Base-by-base conservation (phyloP, 2,113 vertebrate genomes). In the Nothocercus nigrocapillus region DNA sequence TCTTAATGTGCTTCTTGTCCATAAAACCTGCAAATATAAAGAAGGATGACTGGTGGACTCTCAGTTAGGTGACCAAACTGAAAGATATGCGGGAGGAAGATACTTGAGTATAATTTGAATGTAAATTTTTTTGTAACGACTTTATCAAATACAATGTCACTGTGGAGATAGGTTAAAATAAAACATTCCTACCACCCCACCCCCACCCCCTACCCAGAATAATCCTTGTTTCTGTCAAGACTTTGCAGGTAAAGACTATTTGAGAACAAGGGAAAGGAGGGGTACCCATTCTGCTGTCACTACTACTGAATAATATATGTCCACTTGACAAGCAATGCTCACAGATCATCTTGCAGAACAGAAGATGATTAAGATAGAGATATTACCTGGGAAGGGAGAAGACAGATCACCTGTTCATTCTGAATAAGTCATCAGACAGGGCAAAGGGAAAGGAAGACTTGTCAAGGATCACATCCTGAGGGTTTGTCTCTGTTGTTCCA, bases 221-320 rank as follows among this genome's bases (percentile, higher is more conserved):
- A 70, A 63, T 5, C 12, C 20, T 36, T 15, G 1, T 70, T 88
- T 83, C 68, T 94, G 44, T 86, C 44, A 49, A 45, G 77, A 28
- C n/a, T 85, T 34, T 83, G 45, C 61, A 64, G 73, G 42, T 81
- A 36, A 68, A 93, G 56, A 30, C 54, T 67, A 67, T 82, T 2
- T 56, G 77, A 24, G 54, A 81, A 27, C 15, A 30, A 54, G 87
- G 68, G 64, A 59, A 84, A 83, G 64, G 73, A 88, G 72, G 32
- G 61, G 42, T 19, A 20, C 64, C 54, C 17, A 3, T 56, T 72
- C 40, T 82, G 6, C 42, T 85, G 10, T 72, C 21, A 1, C 73
- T 94, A 83, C 63, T 89, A 8, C n/a, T 94, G 59, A 94, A 95
- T 97, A 94, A 94, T 93, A 36, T 30, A 83, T 80, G 30, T 42